Evolutionary conservation across 1,140 invertebrate species (phyloP), one percentile per base, ranked within the genome.

Genomic region (Anthonomus grandis): DNA sequence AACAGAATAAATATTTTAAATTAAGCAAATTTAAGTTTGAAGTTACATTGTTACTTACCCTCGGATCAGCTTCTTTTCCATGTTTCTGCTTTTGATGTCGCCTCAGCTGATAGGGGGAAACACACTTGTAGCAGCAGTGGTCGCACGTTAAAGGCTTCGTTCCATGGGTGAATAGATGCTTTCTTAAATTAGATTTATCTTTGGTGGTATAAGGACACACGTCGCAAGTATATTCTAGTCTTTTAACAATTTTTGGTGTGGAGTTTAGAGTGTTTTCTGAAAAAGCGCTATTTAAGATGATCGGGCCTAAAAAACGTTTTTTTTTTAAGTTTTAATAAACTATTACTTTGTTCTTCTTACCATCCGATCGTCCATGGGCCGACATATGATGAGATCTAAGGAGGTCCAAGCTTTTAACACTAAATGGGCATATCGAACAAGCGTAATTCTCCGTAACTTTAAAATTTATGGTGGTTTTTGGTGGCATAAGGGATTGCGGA

Each of bases 181-280:
- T 66, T 6, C 62, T 21, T 23, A 64, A 59, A 31, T 66, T 66
- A 34, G 62, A 64, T 44, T 59, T 64, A 23, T 66, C 64, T 39
- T 55, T 62, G 15, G 62, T 62, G 3, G 51, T 22, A 21, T 66
- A 66, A 10, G 55, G 37, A 44, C 64, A 66, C 27, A 63, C 21
- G 18, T 55, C 27, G 31, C 51, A 63, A n/a, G 48, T 31, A 9
- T 55, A 53, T 27, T 59, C 53, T 22, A 50, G 36, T 31, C 46
- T 38, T 22, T 48, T 57, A 0, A 57, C 23, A 15, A 57, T 57
- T 34, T 25, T 31, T 17, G 55, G 46, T 13, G 49, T 39, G 2
- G 17, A 22, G 8, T 17, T 37, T 2, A 19, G 4, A 19, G 24
- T 10, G 4, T 48, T 25, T 1, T 41, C 27, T 4, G 21, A 6